Conservation (phyloP, 2,113 vertebrate species). For the Microtus oregoni region DNA sequence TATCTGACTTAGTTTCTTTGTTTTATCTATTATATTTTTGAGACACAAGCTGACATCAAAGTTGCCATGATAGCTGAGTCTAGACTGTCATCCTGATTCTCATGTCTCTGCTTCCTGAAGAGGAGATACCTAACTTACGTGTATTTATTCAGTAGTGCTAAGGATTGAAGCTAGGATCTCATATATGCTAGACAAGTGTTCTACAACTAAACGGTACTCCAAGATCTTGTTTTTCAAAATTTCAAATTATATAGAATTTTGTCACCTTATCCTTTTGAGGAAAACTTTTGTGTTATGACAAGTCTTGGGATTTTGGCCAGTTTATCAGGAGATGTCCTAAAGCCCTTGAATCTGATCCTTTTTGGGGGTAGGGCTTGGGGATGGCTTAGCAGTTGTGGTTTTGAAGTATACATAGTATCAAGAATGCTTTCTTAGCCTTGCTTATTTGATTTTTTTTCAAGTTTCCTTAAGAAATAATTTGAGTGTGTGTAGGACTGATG, state of each 20-base stretch:
- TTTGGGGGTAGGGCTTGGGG: neutral
- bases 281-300: neutral
- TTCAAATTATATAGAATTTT: neutral
- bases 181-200: neutral
- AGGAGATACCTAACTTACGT: neutral
- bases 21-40: neutral
- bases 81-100: neutral
- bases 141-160: no score
- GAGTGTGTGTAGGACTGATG: neutral
- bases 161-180: neutral
- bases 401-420: neutral
- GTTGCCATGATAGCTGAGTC: neutral
- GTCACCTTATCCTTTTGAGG: neutral
- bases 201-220: neutral
- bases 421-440: neutral
- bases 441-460: neutral
- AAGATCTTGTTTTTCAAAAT: neutral
- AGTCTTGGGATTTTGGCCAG: neutral
- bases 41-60: no score
- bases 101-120: neutral
- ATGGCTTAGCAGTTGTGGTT: neutral
- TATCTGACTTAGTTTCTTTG: neutral
- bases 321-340: neutral
- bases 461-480: neutral
- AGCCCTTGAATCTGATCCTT: neutral